These are phyloP conservation scores for Drosophila teissieri DNA, from an alignment of 1,140 invertebrate species.

Conservation along the genomic window DNA sequence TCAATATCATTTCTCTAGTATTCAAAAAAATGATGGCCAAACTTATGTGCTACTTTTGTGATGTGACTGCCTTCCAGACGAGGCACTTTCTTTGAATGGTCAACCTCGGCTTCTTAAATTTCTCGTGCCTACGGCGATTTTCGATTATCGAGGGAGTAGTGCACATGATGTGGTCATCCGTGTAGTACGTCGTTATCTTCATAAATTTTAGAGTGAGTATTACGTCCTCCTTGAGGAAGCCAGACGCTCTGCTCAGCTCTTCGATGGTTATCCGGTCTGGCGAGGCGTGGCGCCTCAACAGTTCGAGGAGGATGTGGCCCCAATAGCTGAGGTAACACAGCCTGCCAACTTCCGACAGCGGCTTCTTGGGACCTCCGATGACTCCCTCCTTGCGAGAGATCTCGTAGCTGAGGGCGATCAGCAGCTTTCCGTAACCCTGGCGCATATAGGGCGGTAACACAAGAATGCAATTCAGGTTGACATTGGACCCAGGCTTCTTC, in stretches of 20 bases:
- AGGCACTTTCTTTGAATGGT: conserved; percentile 89
- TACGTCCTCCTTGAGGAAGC: conserved; percentile 97
- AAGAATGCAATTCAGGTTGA: conserved; percentile 99
- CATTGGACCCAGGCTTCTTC: conserved; percentile 96
- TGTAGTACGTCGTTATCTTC: conserved; percentile 99
- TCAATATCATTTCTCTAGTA: no score
- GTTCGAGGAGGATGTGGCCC: conserved; percentile 97
- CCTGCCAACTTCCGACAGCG: conserved; percentile 98
- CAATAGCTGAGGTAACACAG: conserved; percentile 98
- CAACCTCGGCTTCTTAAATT: conserved; percentile 95
- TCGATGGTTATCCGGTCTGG: conserved; percentile 93
- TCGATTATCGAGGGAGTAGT: conserved; percentile 98
- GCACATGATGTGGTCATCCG: conserved; percentile 98
- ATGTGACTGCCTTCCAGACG: conserved; percentile 13
- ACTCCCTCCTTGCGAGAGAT: conserved; percentile 95
- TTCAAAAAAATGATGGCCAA: no score
- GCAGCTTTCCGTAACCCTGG: conserved; percentile 98
- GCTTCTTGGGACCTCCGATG: conserved; percentile 99
- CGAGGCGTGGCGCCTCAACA: conserved; percentile 92
- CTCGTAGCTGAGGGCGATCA: conserved; percentile 98
- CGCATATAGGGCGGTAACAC: conserved; percentile 98
- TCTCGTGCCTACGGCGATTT: conserved; percentile 94
- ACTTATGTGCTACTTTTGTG: not conserved
- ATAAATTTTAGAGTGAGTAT: conserved; percentile 97
- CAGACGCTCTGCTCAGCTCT: conserved; percentile 97